Base-by-base conservation (phyloP, 1,140 invertebrate genomes). In the Drosophila sulfurigaster region DNA sequence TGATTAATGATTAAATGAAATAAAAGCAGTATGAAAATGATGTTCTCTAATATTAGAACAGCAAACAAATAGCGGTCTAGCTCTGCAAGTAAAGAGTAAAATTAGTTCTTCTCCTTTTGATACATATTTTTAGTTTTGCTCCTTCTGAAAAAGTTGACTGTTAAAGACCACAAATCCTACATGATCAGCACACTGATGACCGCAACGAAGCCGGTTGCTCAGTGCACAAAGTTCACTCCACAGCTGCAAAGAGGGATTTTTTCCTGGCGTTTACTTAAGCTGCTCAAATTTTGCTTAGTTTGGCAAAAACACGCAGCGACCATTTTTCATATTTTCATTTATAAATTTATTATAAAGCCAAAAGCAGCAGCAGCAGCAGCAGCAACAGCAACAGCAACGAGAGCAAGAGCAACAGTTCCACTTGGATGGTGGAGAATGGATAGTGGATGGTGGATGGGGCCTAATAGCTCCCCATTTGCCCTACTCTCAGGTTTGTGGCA, bases 301-400 rank as follows among this genome's bases (percentile, higher is more conserved):
- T 87, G 79, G 82, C 79, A 82, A 82, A 87, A 87, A 87, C 82
- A 88, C 82, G 83, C 82, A 82, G 83, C 83, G 83, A 88, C 82
- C 83, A 88, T 87, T 87, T 87, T 87, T 87, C 82, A 87, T 88
- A 87, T 87, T 87, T 87, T 88, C 80, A 87, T 87, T 87, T 87
- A 87, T 87, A 87, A 87, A 87, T 87, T 87, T 87, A 87, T 87
- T 87, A 87, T 87, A 87, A 87, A 82, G 83, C 82, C 72, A 86
- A 67, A 52, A 76, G 67, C 75, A 78, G 56, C 62, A 63, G 54
- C 43, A 35, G 56, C 43, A 59, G 43, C 48, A 46, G 59, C 69
- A 77, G 46, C 65, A 62, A 49, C n/a, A n/a, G 20, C 20, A 25
- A 25, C 56, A 45, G 56, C 28, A 54, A 41, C n/a, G 13, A 46